Conservation (phyloP, 1,140 invertebrate genomes). For the Nasonia longicornis region DNA sequence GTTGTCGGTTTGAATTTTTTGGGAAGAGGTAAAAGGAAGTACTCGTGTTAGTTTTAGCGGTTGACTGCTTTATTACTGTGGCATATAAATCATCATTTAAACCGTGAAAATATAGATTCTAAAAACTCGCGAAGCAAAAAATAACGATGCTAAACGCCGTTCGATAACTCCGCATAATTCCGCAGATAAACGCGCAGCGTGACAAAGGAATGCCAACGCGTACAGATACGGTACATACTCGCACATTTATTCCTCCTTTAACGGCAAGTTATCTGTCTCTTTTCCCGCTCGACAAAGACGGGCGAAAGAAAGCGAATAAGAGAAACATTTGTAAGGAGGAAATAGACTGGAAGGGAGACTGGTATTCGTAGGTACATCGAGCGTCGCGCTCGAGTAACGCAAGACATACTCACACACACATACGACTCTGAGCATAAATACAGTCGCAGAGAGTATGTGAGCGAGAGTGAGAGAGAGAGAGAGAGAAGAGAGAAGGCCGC, state of each 20-base stretch:
- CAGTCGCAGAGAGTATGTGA: neutral
- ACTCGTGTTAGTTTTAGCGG: neutral
- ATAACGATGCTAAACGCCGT: too few species aligned
- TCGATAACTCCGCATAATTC: too few species aligned
- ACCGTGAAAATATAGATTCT: too few species aligned
- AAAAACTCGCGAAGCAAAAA: too few species aligned
- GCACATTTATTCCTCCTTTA: slow-evolving; percentile 11
- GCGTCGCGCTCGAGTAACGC: slow-evolving; percentile 6
- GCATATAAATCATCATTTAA: too few species aligned
- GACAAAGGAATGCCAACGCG: slow-evolving; percentile 23
- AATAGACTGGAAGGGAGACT: slow-evolving; percentile 36
- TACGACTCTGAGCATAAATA: neutral
- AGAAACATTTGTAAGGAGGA: slow-evolving; percentile 41
- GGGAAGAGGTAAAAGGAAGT: neutral
- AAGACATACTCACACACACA: neutral
- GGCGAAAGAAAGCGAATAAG: slow-evolving; percentile 20
- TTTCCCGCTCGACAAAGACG: neutral
- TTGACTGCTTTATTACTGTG: too few species aligned
- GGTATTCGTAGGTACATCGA: neutral
- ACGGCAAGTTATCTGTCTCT: neutral
- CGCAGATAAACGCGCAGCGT: neutral
- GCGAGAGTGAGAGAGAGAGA: neutral
- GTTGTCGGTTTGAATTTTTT: neutral
- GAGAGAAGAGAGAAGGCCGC: neutral
- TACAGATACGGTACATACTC: neutral